Evolutionary conservation across 1,140 invertebrate species (phyloP), one percentile per base, ranked within the genome.

Genomic region (Harlomillsia oculata): DNA sequence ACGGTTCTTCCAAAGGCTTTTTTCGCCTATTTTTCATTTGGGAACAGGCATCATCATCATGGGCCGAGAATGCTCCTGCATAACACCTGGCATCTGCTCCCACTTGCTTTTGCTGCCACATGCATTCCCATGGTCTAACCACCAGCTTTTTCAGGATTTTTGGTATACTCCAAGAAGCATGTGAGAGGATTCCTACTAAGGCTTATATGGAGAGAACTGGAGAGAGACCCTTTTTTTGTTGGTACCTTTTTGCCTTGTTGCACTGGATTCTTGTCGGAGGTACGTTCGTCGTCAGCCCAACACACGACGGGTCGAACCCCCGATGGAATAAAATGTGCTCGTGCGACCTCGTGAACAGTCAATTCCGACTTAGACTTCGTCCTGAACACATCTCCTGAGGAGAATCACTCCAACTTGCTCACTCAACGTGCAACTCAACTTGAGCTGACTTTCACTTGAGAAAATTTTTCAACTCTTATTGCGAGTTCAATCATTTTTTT

Each of bases 21-120:
- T 58, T 62, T 56, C 40, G 30, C 29, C 53, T 56, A 56, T 51
- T 63, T 63, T 55, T 59, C 52, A 53, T 55, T 43, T 53, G 28
- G 36, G 23, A n/a, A n/a, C n/a, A n/a, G n/a, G n/a, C n/a, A n/a
- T n/a, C n/a, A n/a, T 48, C 45, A 48, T 48, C 45, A 32, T 32
- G n/a, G 36, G 36, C 45, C 30, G 37, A 46, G 48, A 46, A 43
- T 53, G 45, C 53, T 55, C 56, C 62, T 63, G 58, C 62, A 48
- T 43, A 64, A 60, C 62, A 64, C 62, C 62, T 64, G 62, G 62
- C 62, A 64, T 54, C 56, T 58, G 40, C 34, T 55, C 52, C 53
- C 56, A 48, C 45, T 48, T 48, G 45, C 45, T 48, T 48, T 48
- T 25, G 25, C 30, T 45, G 28, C 43, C 43, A 45, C 34, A 48